Percentiles rank a stretch among this genome's conserved stretches.
phyloP scores from a whole-genome alignment of 2,888 invertebrate species.

The Oconnorella tubifera region DNA sequence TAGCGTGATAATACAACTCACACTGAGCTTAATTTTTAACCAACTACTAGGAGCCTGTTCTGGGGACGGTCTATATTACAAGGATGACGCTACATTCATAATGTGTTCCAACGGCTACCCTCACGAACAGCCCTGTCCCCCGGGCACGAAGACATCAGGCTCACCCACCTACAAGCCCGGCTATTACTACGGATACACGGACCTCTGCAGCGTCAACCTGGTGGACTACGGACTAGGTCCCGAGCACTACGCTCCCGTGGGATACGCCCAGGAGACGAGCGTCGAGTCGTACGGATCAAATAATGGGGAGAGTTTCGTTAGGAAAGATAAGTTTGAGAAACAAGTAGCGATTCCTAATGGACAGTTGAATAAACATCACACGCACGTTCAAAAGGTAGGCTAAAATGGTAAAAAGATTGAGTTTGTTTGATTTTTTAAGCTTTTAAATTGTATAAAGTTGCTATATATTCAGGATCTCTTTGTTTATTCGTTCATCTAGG shows the following conservation, averaged over 20 bases:
- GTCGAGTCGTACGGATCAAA: too few relatives aligned
- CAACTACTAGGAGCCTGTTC: slow-evolving; percentile 18
- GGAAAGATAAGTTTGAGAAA: too few relatives aligned
- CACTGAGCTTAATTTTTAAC: too few relatives aligned
- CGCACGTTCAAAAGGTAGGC: neutral
- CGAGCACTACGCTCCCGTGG: slow-evolving; percentile 16
- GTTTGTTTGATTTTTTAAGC: too few relatives aligned
- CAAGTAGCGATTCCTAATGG: neutral
- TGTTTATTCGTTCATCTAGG: too few relatives aligned
- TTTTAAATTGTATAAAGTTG: too few relatives aligned
- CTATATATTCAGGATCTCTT: too few relatives aligned
- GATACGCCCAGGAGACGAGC: neutral
- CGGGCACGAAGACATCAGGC: slow-evolving; percentile 24
- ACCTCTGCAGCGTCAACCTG: slow-evolving; percentile 31
- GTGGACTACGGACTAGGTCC: slow-evolving; percentile 23
- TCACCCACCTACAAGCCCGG: slow-evolving; percentile 21
- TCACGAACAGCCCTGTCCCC: slow-evolving; percentile 27
- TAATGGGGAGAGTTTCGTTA: too few relatives aligned
- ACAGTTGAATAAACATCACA: neutral
- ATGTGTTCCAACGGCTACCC: slow-evolving; percentile 27
- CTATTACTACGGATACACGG: slow-evolving; percentile 22
- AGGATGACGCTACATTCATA: slow-evolving; percentile 19
- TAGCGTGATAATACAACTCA: too few relatives aligned
- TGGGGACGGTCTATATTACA: slow-evolving; percentile 21
- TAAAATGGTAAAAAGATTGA: too few relatives aligned